phyloP scores from a whole-genome alignment of 2,888 invertebrate genomes.

The Apotomis capreana region DNA sequence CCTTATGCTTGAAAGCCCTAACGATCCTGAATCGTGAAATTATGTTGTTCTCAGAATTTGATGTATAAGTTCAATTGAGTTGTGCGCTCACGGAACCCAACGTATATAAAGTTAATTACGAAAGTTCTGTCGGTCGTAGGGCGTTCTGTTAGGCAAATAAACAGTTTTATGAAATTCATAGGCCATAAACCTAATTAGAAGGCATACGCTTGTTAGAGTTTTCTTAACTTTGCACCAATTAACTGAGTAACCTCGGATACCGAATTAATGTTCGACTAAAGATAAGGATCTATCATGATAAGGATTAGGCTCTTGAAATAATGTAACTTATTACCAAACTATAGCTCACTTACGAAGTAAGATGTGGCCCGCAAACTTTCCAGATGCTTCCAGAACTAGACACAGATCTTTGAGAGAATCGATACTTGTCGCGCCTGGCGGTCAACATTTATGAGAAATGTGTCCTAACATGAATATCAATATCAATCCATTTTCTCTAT shows the following conservation, averaged over 20 bases:
- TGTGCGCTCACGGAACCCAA: background rate
- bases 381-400: background rate
- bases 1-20: no score
- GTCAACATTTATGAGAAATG: no score
- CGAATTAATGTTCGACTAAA: conserved; percentile 6
- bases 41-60: no score
- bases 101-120: conserved; percentile 16
- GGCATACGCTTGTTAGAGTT: background rate
- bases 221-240: conserved; percentile 26
- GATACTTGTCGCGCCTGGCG: background rate
- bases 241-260: conserved; percentile 13
- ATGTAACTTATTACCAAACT: conserved; percentile 20
- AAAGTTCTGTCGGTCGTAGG: no score
- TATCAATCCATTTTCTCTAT: no score
- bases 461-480: no score
- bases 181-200: conserved; percentile 35
- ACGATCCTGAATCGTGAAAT: no score
- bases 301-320: conserved; percentile 5
- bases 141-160: conserved; percentile 22
- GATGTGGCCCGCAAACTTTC: conserved; percentile 9
- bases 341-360: background rate
- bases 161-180: conserved; percentile 23
- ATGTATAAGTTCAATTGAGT: no score
- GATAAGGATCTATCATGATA: conserved; percentile 25
- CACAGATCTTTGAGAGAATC: background rate